Evolutionary conservation across 1,140 invertebrate species (phyloP), one percentile per base, ranked within the genome.

Genomic region (Drosophila lowei): DNA sequence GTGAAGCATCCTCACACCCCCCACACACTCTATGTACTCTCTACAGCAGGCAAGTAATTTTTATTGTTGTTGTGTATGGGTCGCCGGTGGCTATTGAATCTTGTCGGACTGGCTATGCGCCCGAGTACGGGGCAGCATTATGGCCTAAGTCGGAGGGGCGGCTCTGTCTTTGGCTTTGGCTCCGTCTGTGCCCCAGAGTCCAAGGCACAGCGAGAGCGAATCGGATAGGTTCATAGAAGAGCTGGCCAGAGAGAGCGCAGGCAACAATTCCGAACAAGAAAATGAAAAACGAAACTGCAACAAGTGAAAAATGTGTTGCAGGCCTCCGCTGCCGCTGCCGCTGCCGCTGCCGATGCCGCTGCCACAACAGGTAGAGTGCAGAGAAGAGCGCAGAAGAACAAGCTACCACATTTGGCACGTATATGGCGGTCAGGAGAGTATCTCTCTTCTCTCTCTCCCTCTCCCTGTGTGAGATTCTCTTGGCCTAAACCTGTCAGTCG

Each of bases 281-380:
- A 88, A 86, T 86, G 83, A 86, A 86, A 86, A 86, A 86, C 79
- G 83, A 86, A 86, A 86, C 83, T 86, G 83, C 83, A 89, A 89
- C 83, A 86, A 86, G 83, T 86, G 83, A 86, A 86, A 86, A 86
- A 89, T 86, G 79, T 86, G 84, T 83, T 83, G 84, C 75, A 84
- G 65, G 34, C 34, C 34, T 38, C 34, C 34, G 3, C 34, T 38
- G 34, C 34, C 34, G 3, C 34, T 11, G 34, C 30, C 11, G 9
- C 34, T 38, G 34, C 43, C 57, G 66, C 74, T 38, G 34, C 34
- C 34, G 3, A 9, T 11, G 34, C 34, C 34, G 11, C 34, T 38
- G 34, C 47, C 57, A 72, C 74, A 79, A 78, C 77, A 81, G 81
- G 83, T 88, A 86, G 52, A 64, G 66, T 18, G 30, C n/a, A 41